A percentile compares a stretch with the other conserved stretches of the same genome.
phyloP scores from a whole-genome alignment of 1,140 invertebrate species.

The Glossosoma conforme region DNA sequence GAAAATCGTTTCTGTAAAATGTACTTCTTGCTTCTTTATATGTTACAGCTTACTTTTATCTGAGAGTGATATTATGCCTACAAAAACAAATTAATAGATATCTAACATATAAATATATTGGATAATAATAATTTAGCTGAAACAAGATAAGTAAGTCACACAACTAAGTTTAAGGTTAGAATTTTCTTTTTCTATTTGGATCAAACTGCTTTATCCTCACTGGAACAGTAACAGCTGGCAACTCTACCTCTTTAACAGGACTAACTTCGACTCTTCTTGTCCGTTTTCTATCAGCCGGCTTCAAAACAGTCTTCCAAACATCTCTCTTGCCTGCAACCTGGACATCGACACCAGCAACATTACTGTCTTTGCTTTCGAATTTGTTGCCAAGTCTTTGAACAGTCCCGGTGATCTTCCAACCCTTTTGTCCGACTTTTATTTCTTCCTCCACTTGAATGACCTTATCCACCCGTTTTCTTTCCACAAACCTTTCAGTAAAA shows the following conservation, averaged over 20 bases:
- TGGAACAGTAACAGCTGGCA: slow-evolving; percentile 46
- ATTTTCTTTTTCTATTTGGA: slow-evolving; percentile 4
- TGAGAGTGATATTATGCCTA: too few species aligned
- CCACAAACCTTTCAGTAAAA: too few species aligned
- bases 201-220: slow-evolving; percentile 45
- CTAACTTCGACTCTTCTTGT: slow-evolving; percentile 7
- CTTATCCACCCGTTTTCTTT: too few species aligned
- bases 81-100: too few species aligned
- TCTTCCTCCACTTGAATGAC: too few species aligned
- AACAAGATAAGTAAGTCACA: too few species aligned
- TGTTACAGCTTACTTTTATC: too few species aligned
- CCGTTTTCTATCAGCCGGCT: neutral
- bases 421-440: neutral
- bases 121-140: too few species aligned
- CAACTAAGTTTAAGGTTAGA: too few species aligned
- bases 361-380: neutral
- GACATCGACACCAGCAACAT: neutral
- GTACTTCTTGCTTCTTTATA: too few species aligned
- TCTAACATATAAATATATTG: too few species aligned
- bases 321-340: neutral
- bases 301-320: neutral
- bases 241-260: slow-evolving; percentile 39
- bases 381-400: neutral
- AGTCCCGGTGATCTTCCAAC: neutral
- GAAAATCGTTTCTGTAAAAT: too few species aligned